phyloP scores from a whole-genome alignment of 2,888 invertebrate genomes.

The Hybos culiciformis region DNA sequence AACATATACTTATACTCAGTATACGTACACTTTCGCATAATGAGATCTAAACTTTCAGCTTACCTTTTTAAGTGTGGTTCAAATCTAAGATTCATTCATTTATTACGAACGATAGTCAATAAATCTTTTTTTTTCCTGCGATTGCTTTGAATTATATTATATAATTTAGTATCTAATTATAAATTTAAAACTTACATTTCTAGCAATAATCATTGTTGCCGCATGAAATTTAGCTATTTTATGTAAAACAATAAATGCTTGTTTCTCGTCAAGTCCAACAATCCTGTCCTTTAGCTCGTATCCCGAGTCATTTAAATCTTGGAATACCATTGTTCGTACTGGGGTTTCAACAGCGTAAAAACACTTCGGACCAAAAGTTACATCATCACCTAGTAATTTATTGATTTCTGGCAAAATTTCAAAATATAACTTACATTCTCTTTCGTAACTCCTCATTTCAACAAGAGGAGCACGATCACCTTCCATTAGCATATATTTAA shows the following conservation, averaged over 20 bases:
- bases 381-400: slow-evolving; percentile 29
- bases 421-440: slow-evolving; percentile 36
- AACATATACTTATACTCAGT: too few species aligned
- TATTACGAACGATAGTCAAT: too few species aligned
- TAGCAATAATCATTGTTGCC: slow-evolving; percentile 38
- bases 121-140: too few species aligned
- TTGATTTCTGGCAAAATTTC: slow-evolving; percentile 35
- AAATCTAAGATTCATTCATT: too few species aligned
- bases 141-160: too few species aligned
- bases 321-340: slow-evolving; percentile 31
- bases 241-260: slow-evolving; percentile 37
- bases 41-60: too few species aligned
- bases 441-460: slow-evolving; percentile 35
- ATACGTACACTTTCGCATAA: too few species aligned
- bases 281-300: slow-evolving; percentile 41
- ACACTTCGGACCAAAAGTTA: slow-evolving; percentile 20
- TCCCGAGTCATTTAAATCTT: slow-evolving; percentile 38
- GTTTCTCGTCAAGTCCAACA: slow-evolving; percentile 40
- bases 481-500: slow-evolving; percentile 29
- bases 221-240: slow-evolving; percentile 44
- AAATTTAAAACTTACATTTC: slow-evolving; percentile 33
- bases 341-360: slow-evolving; percentile 28
- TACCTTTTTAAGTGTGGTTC: too few species aligned
- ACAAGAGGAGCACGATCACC: slow-evolving; percentile 35
- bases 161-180: slow-evolving; percentile 2